Evolutionary conservation across 2,113 vertebrate genomes (phyloP), one percentile per base, ranked within the genome.

Genomic region (Pluvianellus socialis): DNA sequence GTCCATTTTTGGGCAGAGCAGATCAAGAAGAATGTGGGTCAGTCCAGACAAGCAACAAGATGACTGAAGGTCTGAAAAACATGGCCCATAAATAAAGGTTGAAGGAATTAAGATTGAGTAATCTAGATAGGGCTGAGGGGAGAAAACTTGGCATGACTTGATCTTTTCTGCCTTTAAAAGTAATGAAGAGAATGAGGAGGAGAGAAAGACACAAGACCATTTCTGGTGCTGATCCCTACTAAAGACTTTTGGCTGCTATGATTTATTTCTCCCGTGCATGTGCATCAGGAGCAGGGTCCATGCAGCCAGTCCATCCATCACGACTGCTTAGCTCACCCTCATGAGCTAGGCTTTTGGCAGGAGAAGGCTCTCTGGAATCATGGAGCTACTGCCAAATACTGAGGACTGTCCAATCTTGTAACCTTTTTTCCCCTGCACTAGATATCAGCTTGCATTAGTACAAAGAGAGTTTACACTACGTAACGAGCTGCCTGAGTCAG

Each of bases 311-410:
- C 88, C 0, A 3, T 83, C 68, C 38, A 68, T 63, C 62, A 81
- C 65, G 59, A 55, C 30, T 79, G 50, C 62, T 92, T 92, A 96
- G 47, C 44, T 92, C 92, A 82, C 42, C 38, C 82, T 73, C 68
- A 49, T 81, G 88, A 92, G 42, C 14, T 53, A 77, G 82, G 47
- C 49, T 85, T 89, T 85, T 91, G 90, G 80, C 90, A 95, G 67
- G 35, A 83, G 62, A 71, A 85, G 6, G 14, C 20, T 72, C 33
- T 86, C 61, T 86, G 92, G 71, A 96, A 94, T 75, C 5, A 7
- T n/a, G 32, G 59, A 82, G 4, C 24, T 89, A 42, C 42, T 74
- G 88, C 62, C 95, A 96, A 80, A 77, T 45, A 56, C 14, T 30
- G 30, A 86, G 13, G 73, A 53, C 16, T 62, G 32, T 72, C 30